Base-by-base conservation (phyloP, 1,140 invertebrate species). In the Drosophila mayri region DNA sequence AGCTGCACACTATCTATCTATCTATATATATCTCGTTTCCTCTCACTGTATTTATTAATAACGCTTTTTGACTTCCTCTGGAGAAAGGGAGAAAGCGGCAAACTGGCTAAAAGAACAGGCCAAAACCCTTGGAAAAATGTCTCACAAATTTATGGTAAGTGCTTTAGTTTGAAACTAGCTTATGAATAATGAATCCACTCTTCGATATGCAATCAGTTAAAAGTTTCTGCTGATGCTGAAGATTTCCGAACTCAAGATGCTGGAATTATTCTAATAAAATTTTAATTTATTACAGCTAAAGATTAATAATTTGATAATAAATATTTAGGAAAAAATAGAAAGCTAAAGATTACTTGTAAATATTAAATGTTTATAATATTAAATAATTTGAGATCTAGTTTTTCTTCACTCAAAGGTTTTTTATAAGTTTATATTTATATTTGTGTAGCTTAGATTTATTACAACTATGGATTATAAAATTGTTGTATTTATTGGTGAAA, bases 41-140 rank as follows among this genome's bases (percentile, higher is more conserved):
- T 22, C 38, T 54, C n/a, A 35, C 28, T 28, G 68, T 73, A 80
- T 80, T 82, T 82, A 86, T 82, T 85, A 86, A 85, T 75, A 86
- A 82, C 49, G 70, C 40, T 66, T 82, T 49, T 82, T 76, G 79
- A 82, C 75, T 86, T 87, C 43, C 43, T 64, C 61, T 46, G 25
- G 46, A 16, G 25, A 30, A 79, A 20, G 11, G 37, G 32, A 43
- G 12, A 25, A 35, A 7, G 28, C 7, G 28, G 14, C 2, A 10
- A 37, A 50, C n/a, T 46, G 10, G 32, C 52, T 55, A 7, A 20
- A 9, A 50, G n/a, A 2, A 22, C 22, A 50, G 47, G 47, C 47
- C 16, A 18, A 50, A 18, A 30, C 32, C 37, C 43, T 52, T 22
- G 49, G 58, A 46, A 25, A 64, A 52, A 60, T 52, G 47, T 67